Conservation (phyloP, 2,113 vertebrate genomes). For the Tenebrosternarchus preto region DNA sequence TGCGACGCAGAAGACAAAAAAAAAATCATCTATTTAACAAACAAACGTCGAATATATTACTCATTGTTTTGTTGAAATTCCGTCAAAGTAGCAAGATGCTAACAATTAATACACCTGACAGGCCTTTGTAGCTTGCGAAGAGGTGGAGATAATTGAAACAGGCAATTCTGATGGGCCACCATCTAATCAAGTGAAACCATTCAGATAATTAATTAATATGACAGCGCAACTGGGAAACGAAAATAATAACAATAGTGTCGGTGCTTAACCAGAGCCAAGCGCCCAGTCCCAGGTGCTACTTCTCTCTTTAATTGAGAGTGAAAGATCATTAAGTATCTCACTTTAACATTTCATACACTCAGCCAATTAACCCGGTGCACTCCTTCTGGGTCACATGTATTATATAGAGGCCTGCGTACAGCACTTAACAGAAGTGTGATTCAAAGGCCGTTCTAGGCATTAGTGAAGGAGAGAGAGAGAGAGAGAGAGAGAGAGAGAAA, state of each 20-base stretch:
- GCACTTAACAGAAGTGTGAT: conserved; percentile 64
- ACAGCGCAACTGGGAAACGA: conserved; percentile 40
- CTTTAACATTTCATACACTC: conserved; percentile 78
- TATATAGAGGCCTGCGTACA: conserved; percentile 54
- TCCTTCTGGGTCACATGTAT: conserved; percentile 49
- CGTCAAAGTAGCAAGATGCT: not conserved
- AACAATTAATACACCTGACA: conserved; percentile 35
- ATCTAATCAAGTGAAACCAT: conserved; percentile 54
- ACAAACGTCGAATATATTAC: conserved; percentile 24
- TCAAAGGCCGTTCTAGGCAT: conserved; percentile 43
- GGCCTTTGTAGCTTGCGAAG: not conserved
- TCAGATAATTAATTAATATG: conserved; percentile 58
- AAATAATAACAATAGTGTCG: conserved; percentile 50
- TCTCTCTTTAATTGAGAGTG: conserved; percentile 75
- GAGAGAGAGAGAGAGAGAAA: conserved; percentile 5
- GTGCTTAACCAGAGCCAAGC: conserved; percentile 40
- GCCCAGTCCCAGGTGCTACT: conserved; percentile 61
- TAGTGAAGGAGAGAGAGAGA: conserved; percentile 8
- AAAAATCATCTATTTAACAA: not conserved
- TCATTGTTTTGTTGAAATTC: not conserved
- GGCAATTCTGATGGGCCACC: conserved; percentile 51
- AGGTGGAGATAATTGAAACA: conserved; percentile 44
- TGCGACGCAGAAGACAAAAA: not conserved
- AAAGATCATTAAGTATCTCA: conserved; percentile 82
- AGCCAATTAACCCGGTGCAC: conserved; percentile 77